These are phyloP conservation scores for Hirundichthys speculiger DNA, from an alignment of 2,113 vertebrate species.

Conservation along the genomic window DNA sequence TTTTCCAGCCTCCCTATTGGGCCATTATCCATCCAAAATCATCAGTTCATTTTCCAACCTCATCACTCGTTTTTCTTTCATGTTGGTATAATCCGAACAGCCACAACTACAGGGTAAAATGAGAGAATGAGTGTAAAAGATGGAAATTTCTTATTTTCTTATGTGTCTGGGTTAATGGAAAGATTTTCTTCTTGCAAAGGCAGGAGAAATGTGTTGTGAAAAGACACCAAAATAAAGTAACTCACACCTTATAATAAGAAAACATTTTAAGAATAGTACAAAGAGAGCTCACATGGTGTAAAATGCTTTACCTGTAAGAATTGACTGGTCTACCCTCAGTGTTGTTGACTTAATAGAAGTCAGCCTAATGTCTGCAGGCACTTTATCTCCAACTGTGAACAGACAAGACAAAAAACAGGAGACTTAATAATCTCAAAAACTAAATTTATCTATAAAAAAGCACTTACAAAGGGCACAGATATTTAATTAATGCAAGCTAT, in stretches of 20 bases:
- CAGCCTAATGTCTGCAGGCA: slow-evolving; percentile 97
- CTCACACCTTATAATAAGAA: not conserved
- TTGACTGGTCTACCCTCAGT: slow-evolving; percentile 96
- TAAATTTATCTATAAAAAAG: too few relatives aligned
- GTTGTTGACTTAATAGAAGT: slow-evolving; percentile 98
- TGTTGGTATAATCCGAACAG: not conserved
- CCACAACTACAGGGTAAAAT: slow-evolving; percentile 21
- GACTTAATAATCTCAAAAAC: too few relatives aligned
- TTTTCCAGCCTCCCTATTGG: slow-evolving; percentile 28
- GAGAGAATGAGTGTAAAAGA: too few relatives aligned
- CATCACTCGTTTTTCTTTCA: too few relatives aligned
- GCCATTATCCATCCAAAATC: slow-evolving; percentile 15
- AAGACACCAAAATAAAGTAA: too few relatives aligned
- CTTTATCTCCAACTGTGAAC: slow-evolving; percentile 95
- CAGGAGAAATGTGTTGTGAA: too few relatives aligned
- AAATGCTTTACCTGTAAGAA: slow-evolving; percentile 90
- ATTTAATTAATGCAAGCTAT: too few relatives aligned
- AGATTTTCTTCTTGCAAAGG: too few relatives aligned
- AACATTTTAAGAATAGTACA: not conserved
- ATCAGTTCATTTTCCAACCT: too few relatives aligned
- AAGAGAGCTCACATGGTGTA: too few relatives aligned
- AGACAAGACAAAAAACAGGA: slow-evolving; percentile 18
- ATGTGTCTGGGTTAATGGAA: not conserved
- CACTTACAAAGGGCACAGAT: too few relatives aligned
- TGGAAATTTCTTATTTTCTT: too few relatives aligned